Base-by-base conservation (phyloP, 2,113 vertebrate genomes). In the Ranitomeya variabilis region DNA sequence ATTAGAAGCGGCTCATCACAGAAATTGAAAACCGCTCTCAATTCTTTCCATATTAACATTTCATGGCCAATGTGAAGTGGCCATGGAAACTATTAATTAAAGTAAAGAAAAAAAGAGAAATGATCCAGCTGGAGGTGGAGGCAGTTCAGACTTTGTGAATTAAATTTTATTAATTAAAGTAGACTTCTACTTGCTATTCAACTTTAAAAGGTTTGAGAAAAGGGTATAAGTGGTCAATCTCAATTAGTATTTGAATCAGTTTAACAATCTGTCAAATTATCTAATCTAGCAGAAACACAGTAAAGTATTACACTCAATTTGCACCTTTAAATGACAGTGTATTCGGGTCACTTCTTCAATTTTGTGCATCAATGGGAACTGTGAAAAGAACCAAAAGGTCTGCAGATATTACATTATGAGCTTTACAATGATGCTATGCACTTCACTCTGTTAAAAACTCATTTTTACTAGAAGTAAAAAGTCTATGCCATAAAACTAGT, bases 131-230 rank as follows among this genome's bases (percentile, higher is more conserved):
- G n/a, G n/a, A n/a, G n/a, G n/a, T n/a, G n/a, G n/a, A n/a, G n/a
- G n/a, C n/a, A n/a, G n/a, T n/a, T n/a, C n/a, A n/a, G n/a, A n/a
- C n/a, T n/a, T n/a, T n/a, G n/a, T n/a, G n/a, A n/a, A n/a, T n/a
- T n/a, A n/a, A n/a, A n/a, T n/a, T n/a, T n/a, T n/a, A 85, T 85
- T 85, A 85, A 85, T 59, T 85, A 85, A 85, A 85, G 19, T 54
- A 73, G 37, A n/a, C n/a, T 85, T 54, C 14, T 73, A 69, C 66
- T 51, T 69, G 21, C n/a, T 23, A 11, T 52, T 18, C 23, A 7
- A 45, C 26, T 64, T 59, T 37, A 83, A 66, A 64, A 83, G 59
- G 81, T 51, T 60, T 51, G 19, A 37, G 26, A 60, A 18, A 60
- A 59, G 51, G 78, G 57, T 80, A 80, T 16, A 15, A 80, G 55